phyloP scores from a whole-genome alignment of 2,113 vertebrate genomes.

The Clupea harengus region DNA sequence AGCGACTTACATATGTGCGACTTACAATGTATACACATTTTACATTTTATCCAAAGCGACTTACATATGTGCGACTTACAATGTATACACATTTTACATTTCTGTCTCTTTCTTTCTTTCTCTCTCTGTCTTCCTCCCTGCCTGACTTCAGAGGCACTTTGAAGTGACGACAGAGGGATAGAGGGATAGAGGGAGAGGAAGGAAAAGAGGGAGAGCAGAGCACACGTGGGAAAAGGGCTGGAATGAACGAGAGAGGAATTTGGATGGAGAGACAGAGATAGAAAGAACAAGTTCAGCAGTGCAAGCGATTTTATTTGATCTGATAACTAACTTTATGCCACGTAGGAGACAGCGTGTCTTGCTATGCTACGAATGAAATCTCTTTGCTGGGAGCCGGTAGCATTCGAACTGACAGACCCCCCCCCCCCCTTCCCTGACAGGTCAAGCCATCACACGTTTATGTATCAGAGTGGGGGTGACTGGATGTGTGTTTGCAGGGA shows the following conservation, averaged over 20 bases:
- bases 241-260: not conserved
- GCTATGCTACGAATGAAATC: not conserved
- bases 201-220: not conserved
- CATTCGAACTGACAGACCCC: not conserved
- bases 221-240: not conserved
- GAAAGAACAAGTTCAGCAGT: not conserved
- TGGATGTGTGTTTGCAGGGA: not conserved
- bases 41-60: too few species aligned
- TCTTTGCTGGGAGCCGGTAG: not conserved
- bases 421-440: not conserved
- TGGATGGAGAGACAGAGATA: not conserved
- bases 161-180: conserved; percentile 54
- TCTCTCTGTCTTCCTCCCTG: conserved; percentile 32
- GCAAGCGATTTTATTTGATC: not conserved
- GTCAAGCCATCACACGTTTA: too few species aligned
- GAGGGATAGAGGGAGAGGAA: not conserved
- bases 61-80: too few species aligned
- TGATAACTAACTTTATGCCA: not conserved
- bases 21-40: too few species aligned
- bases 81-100: too few species aligned
- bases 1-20: too few species aligned
- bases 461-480: not conserved
- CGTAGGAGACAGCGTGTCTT: not conserved
- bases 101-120: not conserved
- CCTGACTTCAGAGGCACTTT: conserved; percentile 68